phyloP scores from a whole-genome alignment of 2,113 vertebrate species.

The Corythaeola cristata region DNA sequence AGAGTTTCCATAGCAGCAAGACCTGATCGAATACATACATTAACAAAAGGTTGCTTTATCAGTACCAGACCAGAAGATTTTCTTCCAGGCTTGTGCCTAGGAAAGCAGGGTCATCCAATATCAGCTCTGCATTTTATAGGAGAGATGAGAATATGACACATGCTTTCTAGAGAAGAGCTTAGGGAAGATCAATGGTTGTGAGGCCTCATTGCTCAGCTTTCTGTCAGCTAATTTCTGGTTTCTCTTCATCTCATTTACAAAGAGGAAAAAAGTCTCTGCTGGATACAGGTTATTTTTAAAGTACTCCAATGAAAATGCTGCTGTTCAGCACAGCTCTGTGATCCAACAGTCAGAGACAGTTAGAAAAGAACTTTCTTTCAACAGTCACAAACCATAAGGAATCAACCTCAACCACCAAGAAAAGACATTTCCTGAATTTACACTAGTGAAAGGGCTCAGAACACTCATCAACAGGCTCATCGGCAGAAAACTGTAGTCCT shows the following conservation, averaged over 20 bases:
- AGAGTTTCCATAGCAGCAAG: slow-evolving; percentile 13
- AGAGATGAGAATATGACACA: background rate
- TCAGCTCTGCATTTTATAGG: background rate
- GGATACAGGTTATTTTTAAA: slow-evolving; percentile 4
- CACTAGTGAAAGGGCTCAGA: background rate
- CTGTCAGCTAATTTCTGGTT: background rate
- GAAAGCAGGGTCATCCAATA: background rate
- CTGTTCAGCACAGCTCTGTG: background rate
- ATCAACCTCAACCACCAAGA: background rate
- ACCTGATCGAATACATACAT: background rate
- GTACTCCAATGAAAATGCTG: background rate
- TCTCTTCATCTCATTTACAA: background rate
- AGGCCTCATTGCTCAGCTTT: background rate
- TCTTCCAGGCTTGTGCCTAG: background rate
- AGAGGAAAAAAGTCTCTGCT: background rate
- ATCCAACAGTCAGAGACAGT: background rate
- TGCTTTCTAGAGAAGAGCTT: background rate
- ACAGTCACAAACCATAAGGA: background rate
- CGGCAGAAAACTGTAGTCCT: background rate
- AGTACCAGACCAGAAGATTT: background rate
- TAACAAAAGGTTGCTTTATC: slow-evolving; percentile 39
- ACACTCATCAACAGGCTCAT: background rate
- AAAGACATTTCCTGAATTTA: background rate
- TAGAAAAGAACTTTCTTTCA: background rate
- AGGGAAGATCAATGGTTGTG: background rate